Evolutionary conservation across 2,888 invertebrate genomes (phyloP), one percentile per base, ranked within the genome.

Genomic region (Ornithoptera priamus): DNA sequence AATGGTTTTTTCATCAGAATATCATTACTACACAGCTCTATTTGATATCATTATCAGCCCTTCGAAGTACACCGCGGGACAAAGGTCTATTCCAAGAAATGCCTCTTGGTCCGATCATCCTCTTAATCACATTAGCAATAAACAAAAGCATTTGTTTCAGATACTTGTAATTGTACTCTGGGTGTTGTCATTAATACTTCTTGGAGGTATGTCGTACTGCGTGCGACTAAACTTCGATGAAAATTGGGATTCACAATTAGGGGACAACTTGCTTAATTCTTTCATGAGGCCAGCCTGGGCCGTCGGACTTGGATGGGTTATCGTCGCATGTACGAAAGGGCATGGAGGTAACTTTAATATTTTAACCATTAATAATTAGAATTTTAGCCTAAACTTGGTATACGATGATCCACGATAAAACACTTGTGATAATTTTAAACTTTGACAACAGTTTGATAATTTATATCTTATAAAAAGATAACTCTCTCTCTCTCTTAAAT

Each of bases 261-360:
- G 81, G 12, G 85, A 85, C 62, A 83, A 77, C 36, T 64, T 86
- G 20, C 77, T 87, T 53, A 87, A 88, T 65, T 86, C 88, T 0
- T 85, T 88, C 58, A 81, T 85, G 74, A 78, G 92, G 62, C 84
- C 90, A 0, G 76, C 78, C 0, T 93, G 93, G 93, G 85, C 89
- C 0, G 42, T 88, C 15, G 88, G 85, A 10, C 72, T 93, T 1
- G 84, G 88, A 0, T 93, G 93, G 93, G 77, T 93, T 4, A 81
- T 93, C 22, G 85, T 92, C 57, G 90, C 92, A 0, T 93, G 93
- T 68, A 81, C 78, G 1, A 83, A 85, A 70, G 93, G 93, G 66
- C 89, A 89, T 77, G 90, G 87, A 81, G 90, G 91, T 90, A 77
- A 20, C 8, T 39, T 39, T 10, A 39, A 39, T 39, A 39, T 39